Percentiles rank a stretch among this genome's conserved stretches.
Evolutionary conservation across 2,888 invertebrate species (phyloP).

Genomic region (Entomobrya proxima): DNA sequence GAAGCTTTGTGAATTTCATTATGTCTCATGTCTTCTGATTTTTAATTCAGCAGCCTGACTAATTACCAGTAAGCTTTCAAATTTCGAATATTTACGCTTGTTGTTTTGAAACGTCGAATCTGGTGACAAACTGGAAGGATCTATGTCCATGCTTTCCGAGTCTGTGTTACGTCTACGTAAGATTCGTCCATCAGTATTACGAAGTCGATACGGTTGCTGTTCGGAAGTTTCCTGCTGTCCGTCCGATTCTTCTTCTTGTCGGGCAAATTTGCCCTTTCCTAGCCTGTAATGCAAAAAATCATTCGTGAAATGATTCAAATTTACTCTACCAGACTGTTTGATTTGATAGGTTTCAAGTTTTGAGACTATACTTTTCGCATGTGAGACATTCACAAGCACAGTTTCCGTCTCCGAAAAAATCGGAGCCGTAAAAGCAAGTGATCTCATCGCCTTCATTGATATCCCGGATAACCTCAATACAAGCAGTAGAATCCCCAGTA

Average conservation of each 20-base stretch:
- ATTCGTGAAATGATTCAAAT: too few relatives aligned
- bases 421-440: slow-evolving; percentile 98
- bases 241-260: slow-evolving; percentile 76
- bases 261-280: slow-evolving; percentile 91
- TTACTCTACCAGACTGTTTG: not conserved
- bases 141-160: slow-evolving; percentile 48
- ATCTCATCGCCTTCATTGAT: slow-evolving; percentile 98
- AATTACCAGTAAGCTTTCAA: not conserved
- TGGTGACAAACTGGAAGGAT: slow-evolving; percentile 31
- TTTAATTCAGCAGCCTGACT: slow-evolving; percentile 28
- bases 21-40: slow-evolving; percentile 41
- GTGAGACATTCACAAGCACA: slow-evolving; percentile 98
- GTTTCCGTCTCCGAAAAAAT: slow-evolving; percentile 99
- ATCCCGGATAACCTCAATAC: slow-evolving; percentile 95
- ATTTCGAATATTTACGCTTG: slow-evolving; percentile 40
- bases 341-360: not conserved
- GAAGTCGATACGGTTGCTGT: slow-evolving; percentile 86
- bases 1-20: slow-evolving; percentile 6
- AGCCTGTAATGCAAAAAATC: too few relatives aligned
- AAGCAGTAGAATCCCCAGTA: slow-evolving; percentile 97
- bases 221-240: slow-evolving; percentile 74
- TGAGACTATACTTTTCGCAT: slow-evolving; percentile 87
- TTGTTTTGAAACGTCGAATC: not conserved
- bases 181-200: slow-evolving; percentile 96
- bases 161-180: slow-evolving; percentile 86